Percentiles rank a stretch among this genome's conserved stretches.
Evolutionary conservation across 2,113 vertebrate genomes (phyloP).

Genomic region (Junco hyemalis): DNA sequence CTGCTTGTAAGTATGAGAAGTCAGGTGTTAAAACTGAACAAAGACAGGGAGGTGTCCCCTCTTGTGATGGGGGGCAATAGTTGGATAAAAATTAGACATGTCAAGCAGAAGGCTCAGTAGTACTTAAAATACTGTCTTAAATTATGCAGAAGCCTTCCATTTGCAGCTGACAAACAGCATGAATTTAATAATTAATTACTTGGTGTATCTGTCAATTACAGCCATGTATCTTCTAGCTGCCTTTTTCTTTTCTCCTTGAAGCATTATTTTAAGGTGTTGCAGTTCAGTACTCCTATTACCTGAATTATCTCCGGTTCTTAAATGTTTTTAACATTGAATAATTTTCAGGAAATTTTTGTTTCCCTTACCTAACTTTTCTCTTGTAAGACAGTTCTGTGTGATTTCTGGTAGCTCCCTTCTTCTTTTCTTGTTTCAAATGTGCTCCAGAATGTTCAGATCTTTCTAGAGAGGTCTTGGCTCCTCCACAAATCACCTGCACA

Average conservation of each 20-base stretch:
- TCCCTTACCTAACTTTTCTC: neutral
- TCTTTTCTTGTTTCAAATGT: neutral
- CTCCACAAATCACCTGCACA: neutral
- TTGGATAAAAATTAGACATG: neutral
- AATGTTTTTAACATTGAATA: neutral
- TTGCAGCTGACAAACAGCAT: slow-evolving; percentile 20
- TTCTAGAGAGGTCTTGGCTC: neutral
- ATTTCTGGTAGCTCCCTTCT: neutral
- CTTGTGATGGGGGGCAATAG: neutral
- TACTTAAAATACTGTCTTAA: neutral
- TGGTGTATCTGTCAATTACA: neutral
- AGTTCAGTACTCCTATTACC: neutral
- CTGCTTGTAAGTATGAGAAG: neutral
- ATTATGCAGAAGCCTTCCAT: slow-evolving; percentile 46
- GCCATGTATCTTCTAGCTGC: neutral
- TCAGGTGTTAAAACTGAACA: neutral
- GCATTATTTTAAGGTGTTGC: neutral
- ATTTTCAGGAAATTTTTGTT: neutral
- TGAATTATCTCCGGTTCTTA: neutral
- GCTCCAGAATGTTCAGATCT: neutral
- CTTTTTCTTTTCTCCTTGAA: neutral
- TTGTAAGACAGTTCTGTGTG: neutral
- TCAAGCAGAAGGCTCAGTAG: neutral
- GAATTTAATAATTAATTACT: slow-evolving; percentile 57
- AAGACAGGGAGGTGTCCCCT: neutral